A percentile compares a stretch with the other conserved stretches of the same genome.
These are phyloP conservation scores for Nannospalax galili DNA, from an alignment of 2,113 vertebrate genomes.

Conservation along the genomic window DNA sequence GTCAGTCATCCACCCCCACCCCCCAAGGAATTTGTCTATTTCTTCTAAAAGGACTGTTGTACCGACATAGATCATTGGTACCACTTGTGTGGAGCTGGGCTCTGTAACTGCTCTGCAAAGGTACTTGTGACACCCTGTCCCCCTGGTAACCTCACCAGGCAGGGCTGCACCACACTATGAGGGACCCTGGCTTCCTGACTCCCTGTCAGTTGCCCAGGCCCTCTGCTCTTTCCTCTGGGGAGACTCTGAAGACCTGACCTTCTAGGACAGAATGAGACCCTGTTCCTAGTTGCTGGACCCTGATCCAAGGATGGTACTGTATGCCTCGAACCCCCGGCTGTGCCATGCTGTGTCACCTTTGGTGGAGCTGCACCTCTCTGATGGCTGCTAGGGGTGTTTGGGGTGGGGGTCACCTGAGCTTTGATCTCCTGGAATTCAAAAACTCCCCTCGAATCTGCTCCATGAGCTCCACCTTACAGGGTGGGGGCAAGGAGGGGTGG, in stretches of 20 bases:
- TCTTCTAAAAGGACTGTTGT: not conserved
- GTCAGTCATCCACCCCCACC: not conserved
- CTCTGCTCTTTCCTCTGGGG: not conserved
- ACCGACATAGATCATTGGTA: not conserved
- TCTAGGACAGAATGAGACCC: no score
- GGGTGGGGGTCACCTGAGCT: not conserved
- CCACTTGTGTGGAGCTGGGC: not conserved
- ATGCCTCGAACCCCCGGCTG: not conserved
- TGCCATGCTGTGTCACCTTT: not conserved
- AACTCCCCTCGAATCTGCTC: not conserved
- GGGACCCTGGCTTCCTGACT: no score
- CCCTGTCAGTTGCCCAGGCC: not conserved
- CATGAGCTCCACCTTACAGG: not conserved
- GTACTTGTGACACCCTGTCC: not conserved
- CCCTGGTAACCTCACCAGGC: not conserved
- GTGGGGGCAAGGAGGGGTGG: no score
- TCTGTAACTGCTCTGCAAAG: not conserved
- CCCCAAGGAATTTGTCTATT: not conserved
- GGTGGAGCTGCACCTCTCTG: not conserved
- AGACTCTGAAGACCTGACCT: not conserved
- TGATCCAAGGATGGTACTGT: not conserved
- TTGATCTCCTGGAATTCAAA: not conserved
- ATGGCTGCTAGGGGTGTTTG: no score
- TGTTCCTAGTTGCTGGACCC: no score
- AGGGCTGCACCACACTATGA: not conserved